Evolutionary conservation across 2,113 vertebrate species (phyloP).

Genomic region (Peromyscus leucopus): DNA sequence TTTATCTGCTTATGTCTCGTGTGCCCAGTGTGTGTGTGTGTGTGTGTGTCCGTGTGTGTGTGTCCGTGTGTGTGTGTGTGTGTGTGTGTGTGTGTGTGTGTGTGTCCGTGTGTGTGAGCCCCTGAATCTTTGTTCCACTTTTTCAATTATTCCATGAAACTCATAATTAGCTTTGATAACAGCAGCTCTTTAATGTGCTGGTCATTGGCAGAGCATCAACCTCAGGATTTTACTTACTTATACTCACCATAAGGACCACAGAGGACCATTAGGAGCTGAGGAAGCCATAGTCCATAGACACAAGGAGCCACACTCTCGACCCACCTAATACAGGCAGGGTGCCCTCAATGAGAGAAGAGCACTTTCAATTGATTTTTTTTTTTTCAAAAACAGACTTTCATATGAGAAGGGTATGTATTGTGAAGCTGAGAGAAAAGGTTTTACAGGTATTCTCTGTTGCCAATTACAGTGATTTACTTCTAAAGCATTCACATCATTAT

Average conservation of each 20-base stretch:
- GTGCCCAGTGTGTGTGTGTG: not conserved
- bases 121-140: not conserved
- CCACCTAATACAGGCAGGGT: not conserved
- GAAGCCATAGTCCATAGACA: not conserved
- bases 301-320: not conserved
- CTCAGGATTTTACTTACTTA: not conserved
- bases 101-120: no score
- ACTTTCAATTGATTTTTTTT: not conserved
- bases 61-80: no score
- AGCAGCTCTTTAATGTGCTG: not conserved
- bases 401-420: not conserved
- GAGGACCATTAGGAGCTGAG: not conserved
- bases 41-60: not conserved
- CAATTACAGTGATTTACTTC: not conserved
- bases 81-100: no score
- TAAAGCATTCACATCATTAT: not conserved
- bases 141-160: conserved; percentile 1
- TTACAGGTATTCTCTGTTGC: not conserved
- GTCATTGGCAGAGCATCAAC: not conserved
- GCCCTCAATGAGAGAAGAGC: not conserved
- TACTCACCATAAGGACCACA: not conserved
- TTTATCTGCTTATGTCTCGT: not conserved
- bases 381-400: not conserved
- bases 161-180: not conserved
- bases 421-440: not conserved